Conservation (phyloP, 2,888 invertebrate species). For the Lasioglossum leucozonium region DNA sequence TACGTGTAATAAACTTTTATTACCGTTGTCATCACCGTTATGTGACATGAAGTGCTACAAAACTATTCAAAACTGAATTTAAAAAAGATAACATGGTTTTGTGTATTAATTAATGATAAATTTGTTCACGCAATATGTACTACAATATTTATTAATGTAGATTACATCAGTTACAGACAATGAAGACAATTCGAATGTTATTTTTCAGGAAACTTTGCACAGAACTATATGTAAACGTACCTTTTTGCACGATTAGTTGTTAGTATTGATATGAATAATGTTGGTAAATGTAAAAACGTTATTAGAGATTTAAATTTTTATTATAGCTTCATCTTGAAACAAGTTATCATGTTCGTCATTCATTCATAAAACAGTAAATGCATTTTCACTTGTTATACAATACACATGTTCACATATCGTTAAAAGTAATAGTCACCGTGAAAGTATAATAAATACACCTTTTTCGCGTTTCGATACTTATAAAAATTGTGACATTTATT, state of each 20-base stretch:
- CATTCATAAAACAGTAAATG: slow-evolving; percentile 31
- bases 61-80: background rate
- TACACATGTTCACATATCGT: slow-evolving; percentile 4
- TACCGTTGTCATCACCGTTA: background rate
- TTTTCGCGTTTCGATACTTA: background rate
- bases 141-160: background rate
- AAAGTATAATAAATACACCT: background rate
- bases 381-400: slow-evolving; percentile 20
- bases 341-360: background rate
- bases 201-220: background rate
- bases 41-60: background rate
- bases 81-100: background rate
- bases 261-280: background rate
- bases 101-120: background rate
- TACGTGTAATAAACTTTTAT: slow-evolving; percentile 8
- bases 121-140: background rate
- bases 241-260: slow-evolving; percentile 3
- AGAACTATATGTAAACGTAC: background rate
- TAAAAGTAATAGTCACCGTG: slow-evolving; percentile 6
- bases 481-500: background rate
- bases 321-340: slow-evolving; percentile 22
- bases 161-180: background rate
- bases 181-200: background rate
- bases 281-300: slow-evolving; percentile 24
- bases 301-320: slow-evolving; percentile 31